Evolutionary conservation across 2,113 vertebrate genomes (phyloP).

Genomic region (Lepus timidus): DNA sequence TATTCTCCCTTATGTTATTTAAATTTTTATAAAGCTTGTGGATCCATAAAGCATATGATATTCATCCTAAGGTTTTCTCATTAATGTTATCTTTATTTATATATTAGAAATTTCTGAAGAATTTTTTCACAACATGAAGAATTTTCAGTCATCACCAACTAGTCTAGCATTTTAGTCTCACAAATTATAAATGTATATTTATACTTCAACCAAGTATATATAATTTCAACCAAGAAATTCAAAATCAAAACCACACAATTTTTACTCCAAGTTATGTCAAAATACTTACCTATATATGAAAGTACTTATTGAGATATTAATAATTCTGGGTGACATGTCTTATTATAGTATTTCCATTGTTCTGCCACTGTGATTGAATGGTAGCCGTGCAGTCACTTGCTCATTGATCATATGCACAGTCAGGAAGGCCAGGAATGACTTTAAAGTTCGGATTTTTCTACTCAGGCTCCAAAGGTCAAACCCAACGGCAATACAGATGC

Average conservation of each 20-base stretch:
- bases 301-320: not conserved
- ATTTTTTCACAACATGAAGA: not conserved
- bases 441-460: not conserved
- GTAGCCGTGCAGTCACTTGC: not conserved
- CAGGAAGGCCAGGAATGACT: not conserved
- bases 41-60: constrained; percentile 13
- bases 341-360: not conserved
- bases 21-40: constrained; percentile 42
- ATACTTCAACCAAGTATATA: not conserved
- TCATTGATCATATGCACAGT: not conserved
- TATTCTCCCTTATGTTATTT: not conserved
- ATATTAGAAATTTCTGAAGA: constrained; percentile 35
- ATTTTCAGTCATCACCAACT: constrained; percentile 32
- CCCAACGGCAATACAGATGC: not conserved
- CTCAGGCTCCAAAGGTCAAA: constrained; percentile 2
- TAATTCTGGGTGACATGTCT: not conserved
- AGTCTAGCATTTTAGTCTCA: constrained; percentile 42
- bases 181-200: constrained; percentile 41
- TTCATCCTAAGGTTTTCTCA: not conserved
- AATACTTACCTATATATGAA: constrained; percentile 12
- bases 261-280: not conserved
- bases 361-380: not conserved
- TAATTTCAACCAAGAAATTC: not conserved
- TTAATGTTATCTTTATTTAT: constrained; percentile 1
- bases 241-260: constrained; percentile 49